A percentile compares a stretch with the other conserved stretches of the same genome.
These are phyloP conservation scores for Hipparchia semele DNA, from an alignment of 2,888 invertebrate species.

Conservation along the genomic window DNA sequence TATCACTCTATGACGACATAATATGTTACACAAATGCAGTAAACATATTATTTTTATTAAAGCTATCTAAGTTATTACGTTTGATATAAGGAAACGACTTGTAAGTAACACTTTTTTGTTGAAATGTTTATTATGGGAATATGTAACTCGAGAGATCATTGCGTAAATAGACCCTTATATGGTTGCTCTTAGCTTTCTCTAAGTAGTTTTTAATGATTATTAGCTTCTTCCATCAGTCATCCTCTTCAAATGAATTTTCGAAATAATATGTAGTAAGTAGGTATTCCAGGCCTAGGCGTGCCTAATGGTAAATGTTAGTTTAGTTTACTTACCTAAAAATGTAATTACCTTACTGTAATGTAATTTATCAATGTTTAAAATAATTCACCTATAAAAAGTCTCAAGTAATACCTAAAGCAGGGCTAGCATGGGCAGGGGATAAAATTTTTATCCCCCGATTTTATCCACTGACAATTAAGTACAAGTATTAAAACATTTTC, in stretches of 20 bases:
- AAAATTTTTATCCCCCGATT: too few species aligned
- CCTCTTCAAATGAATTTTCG: background rate
- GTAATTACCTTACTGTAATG: too few species aligned
- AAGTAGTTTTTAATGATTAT: conserved; percentile 20
- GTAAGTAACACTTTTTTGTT: conserved; percentile 28
- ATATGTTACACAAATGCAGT: conserved; percentile 43
- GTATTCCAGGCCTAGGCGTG: too few species aligned
- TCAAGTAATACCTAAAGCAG: too few species aligned
- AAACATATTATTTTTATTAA: conserved; percentile 39
- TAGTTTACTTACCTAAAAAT: background rate
- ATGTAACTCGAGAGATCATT: conserved; percentile 11
- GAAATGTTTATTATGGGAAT: conserved; percentile 18
- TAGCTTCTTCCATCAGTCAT: background rate
- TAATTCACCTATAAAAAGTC: too few species aligned
- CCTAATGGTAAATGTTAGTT: too few species aligned
- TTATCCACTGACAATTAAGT: too few species aligned
- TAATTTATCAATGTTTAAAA: too few species aligned
- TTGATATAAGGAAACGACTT: conserved; percentile 33
- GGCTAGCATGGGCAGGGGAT: too few species aligned
- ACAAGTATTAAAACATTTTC: too few species aligned
- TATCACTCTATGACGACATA: conserved; percentile 40
- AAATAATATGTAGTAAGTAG: background rate
- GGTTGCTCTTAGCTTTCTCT: conserved; percentile 13
- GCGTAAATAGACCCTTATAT: conserved; percentile 20
- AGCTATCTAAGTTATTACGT: conserved; percentile 35